Base-by-base conservation (phyloP, 2,888 invertebrate genomes). In the Cyclophora punctaria region DNA sequence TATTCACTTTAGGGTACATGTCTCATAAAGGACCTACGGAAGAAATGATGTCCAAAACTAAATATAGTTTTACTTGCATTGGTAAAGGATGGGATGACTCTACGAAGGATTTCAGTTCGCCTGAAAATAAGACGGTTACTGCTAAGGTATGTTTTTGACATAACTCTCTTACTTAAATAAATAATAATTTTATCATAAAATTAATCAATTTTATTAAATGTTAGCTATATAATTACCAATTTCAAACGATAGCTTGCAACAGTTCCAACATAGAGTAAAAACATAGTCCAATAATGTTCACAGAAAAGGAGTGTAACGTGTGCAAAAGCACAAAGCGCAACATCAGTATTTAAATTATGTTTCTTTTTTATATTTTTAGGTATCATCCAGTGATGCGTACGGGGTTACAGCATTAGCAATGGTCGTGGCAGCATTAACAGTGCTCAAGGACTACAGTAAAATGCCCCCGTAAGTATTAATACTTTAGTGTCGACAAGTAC, bases 381-480 rank as follows among this genome's bases (percentile, higher is more conserved):
- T 78, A 6, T 66, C 71, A 5, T 75, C 74, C 33, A 49, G 41
- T 4, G 73, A 79, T 55, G 75, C 70, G 0, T 78, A 79, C 52
- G 53, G 62, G 44, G 60, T 69, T 3, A 75, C 78, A 3, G 66
- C 67, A 5, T 37, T 66, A 40, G 56, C 69, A 0, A 55, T 73
- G 41, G 48, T 71, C 0, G 57, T 63, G 42, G 65, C 73, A 34
- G 75, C 75, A 3, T 49, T 76, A 2, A 74, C 73, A 2, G 56
- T 75, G 45, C 44, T 78, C 7, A 69, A 59, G 45, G 76, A 79
- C 46, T 47, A 47, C 5, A 49, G 58, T 1, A 64, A 57, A 44
- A 75, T 78, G 59, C 74, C 78, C 3, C 72, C 63, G 78, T 78
- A 63, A 69, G 69, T 61, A 20, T n/a, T n/a, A n/a, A n/a, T n/a